Evolutionary conservation across 2,113 vertebrate genomes (phyloP).

Genomic region (Menura novaehollandiae): DNA sequence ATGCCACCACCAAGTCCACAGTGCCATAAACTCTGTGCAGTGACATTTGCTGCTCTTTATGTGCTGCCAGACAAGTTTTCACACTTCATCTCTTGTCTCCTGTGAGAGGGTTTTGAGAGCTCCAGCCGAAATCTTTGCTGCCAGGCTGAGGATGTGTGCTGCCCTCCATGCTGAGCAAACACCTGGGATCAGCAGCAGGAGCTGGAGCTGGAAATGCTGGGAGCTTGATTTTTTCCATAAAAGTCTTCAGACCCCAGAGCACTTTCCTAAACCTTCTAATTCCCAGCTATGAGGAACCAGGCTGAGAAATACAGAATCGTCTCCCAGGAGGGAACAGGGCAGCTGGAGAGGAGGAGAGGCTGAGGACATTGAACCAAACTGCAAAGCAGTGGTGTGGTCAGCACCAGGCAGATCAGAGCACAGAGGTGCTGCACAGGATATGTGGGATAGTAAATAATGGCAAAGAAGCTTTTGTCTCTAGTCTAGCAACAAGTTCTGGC

Average conservation of each 20-base stretch:
- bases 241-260: background rate
- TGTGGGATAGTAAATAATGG: background rate
- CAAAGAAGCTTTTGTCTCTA: background rate
- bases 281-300: background rate
- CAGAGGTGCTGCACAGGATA: background rate
- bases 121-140: background rate
- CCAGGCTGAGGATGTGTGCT: background rate
- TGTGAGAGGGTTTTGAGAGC: background rate
- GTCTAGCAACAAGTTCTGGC: background rate
- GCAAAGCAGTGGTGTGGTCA: background rate
- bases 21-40: background rate
- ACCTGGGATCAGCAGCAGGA: background rate
- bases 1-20: background rate
- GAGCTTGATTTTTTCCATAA: background rate
- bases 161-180: background rate
- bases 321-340: background rate
- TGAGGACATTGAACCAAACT: background rate
- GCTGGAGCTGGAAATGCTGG: background rate
- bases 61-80: background rate
- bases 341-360: background rate
- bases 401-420: background rate
- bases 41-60: constrained; percentile 23
- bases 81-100: background rate
- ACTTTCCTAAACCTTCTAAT: background rate
- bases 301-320: background rate